A percentile compares a stretch with the other conserved stretches of the same genome.
These are phyloP conservation scores for Uropetala carovei DNA, from an alignment of 2,888 invertebrate species.

Conservation along the genomic window DNA sequence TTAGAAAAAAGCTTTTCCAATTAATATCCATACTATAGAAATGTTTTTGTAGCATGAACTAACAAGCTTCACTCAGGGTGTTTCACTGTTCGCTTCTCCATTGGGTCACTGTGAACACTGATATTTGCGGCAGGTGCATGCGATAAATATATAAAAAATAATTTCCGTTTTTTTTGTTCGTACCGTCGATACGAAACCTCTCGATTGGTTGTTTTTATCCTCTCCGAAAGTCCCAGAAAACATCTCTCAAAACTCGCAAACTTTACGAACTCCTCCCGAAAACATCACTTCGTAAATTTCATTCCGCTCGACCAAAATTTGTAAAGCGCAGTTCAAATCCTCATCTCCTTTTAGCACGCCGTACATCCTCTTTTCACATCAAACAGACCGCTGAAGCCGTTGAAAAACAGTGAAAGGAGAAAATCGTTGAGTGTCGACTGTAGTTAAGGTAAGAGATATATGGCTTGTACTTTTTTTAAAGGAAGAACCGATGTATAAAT, in stretches of 20 bases:
- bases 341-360: not conserved
- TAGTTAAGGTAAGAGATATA: constrained; percentile 47
- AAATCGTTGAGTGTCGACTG: constrained; percentile 8
- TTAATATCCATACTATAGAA: no score
- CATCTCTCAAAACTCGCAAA: not conserved
- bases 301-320: not conserved
- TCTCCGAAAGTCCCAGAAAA: not conserved
- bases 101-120: no score
- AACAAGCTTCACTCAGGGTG: no score
- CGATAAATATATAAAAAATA: no score
- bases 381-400: not conserved
- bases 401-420: constrained; percentile 17
- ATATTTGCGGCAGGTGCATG: no score
- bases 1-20: no score
- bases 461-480: constrained; percentile 40
- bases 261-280: not conserved
- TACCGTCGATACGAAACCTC: not conserved
- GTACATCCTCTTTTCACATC: not conserved
- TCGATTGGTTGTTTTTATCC: not conserved
- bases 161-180: no score
- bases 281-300: constrained; percentile 1
- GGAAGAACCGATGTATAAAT: constrained; percentile 18
- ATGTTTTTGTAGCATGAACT: no score
- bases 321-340: constrained; percentile 4
- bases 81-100: no score